Evolutionary conservation across 2,888 invertebrate species (phyloP), one percentile per base, ranked within the genome.

Genomic region (Didymodactylos carnosus): DNA sequence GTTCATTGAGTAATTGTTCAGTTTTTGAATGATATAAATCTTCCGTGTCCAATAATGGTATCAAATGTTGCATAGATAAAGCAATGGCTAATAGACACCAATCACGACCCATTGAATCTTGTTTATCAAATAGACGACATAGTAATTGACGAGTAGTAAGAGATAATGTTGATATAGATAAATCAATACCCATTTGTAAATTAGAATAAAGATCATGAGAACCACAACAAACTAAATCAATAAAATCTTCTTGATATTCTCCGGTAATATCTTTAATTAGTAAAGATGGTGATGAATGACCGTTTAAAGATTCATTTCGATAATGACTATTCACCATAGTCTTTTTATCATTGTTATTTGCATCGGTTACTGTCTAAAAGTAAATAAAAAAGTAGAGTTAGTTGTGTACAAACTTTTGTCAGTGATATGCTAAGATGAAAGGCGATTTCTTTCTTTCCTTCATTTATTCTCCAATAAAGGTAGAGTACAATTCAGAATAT

Each of bases 31-130:
- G 29, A 41, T 29, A 19, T 39, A 23, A 46, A 29, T 39, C 39
- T 16, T 35, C 43, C 27, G 35, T 39, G 35, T 86, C 86, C n/a
- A 86, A 79, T 70, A 82, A 81, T 2, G 86, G 86, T 72, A 87
- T 79, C 74, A 82, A 84, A 77, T 87, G 87, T 19, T 86, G 81
- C 75, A 87, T 80, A 23, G 85, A 85, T n/a, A 87, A 79, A 46
- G 82, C 80, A 29, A 87, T 84, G 3, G 86, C 86, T 75, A 87
- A 79, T 76, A 87, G 82, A 77, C 85, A 85, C 87, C 86, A 87
- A 79, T 87, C 87, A 27, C 84, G 79, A 46, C 86, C 86, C 81
- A 86, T 83, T 1, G 84, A 80, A 76, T 87, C 86, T 4, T 84
- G 81, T 0, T 85, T 84, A 78, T 87, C 86, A 46, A 87, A 80